phyloP scores from a whole-genome alignment of 2,888 invertebrate genomes.

The Cerceris rybyensis region DNA sequence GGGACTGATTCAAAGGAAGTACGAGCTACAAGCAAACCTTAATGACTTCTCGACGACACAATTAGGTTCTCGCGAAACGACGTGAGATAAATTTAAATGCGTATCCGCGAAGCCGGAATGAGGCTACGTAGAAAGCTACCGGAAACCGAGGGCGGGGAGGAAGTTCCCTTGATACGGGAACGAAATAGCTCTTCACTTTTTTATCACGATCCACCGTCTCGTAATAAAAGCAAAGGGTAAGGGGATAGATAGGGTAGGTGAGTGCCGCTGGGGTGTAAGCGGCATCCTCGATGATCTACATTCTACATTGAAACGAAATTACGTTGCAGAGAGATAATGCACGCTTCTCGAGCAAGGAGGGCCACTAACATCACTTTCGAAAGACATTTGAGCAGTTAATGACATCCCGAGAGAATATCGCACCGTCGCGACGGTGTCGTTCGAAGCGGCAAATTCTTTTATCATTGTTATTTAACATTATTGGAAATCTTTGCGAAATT shows the following conservation, averaged over 20 bases:
- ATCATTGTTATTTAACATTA: conserved; percentile 28
- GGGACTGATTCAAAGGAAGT: conserved; percentile 29
- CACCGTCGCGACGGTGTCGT: too few species aligned
- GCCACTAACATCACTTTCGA: conserved; percentile 49
- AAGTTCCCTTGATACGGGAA: conserved; percentile 53
- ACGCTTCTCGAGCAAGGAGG: conserved; percentile 47
- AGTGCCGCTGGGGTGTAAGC: conserved; percentile 23
- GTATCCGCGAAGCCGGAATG: conserved; percentile 26
- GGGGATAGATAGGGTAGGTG: conserved; percentile 42
- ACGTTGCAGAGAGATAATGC: conserved; percentile 64
- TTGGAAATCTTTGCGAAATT: neutral
- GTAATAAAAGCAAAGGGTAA: conserved; percentile 62
- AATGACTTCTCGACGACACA: conserved; percentile 66
- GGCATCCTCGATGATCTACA: conserved; percentile 63
- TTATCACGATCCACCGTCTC: conserved; percentile 56
- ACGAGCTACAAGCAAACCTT: conserved; percentile 51
- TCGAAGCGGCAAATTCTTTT: conserved; percentile 31
- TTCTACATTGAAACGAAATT: conserved; percentile 68
- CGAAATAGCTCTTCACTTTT: conserved; percentile 58
- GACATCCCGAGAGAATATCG: conserved; percentile 47
- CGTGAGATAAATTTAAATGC: conserved; percentile 68
- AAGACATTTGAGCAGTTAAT: conserved; percentile 63
- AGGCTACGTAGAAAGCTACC: conserved; percentile 21
- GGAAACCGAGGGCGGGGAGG: conserved; percentile 34
- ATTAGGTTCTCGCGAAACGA: conserved; percentile 62